Evolutionary conservation across 2,888 invertebrate genomes (phyloP), one percentile per base, ranked within the genome.

Genomic region (Cetonia aurata): DNA sequence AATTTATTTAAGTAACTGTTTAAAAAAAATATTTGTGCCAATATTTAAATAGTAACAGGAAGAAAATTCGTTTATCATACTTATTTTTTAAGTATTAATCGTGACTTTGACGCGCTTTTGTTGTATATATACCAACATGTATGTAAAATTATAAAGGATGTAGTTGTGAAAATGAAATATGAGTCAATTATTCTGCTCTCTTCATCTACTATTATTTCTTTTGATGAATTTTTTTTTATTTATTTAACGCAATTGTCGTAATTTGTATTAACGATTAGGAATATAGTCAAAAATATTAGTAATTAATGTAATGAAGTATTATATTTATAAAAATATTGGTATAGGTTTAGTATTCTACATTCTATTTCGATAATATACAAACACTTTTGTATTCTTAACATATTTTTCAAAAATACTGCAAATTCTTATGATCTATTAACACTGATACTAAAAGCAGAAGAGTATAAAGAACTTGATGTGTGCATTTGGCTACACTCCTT

Each of bases 101-200:
- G 48, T 31, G 25, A 44, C 31, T 3, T 62, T 12, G 12, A 62
- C 33, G 37, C 10, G 48, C 62, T 62, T 62, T 37, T 48, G 48
- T 62, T 48, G 25, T 25, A 25, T 25, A 31, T n/a, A 31, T 37
- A 33, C 48, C 44, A 19, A 15, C 37, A 9, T 48, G 17, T 37
- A 62, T 62, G 48, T 46, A 48, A 48, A 48, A 31, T 12, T 62
- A 10, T 62, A 50, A 48, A 48, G 48, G 31, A 37, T 37, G 37
- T 62, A 62, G 17, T 50, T 37, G 33, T 62, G 37, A 37, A 62
- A 62, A 62, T 62, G 62, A 50, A 62, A 50, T 48, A 62, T 59
- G 59, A 62, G 62, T 62, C 62, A 62, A 62, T 62, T 62, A 62
- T 50, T 62, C 62, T 37, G 31, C 48, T 62, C 62, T 15, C 62